Percentiles rank a stretch among this genome's conserved stretches.
These are phyloP conservation scores for Sceloporus undulatus DNA, from an alignment of 2,113 vertebrate species.

Conservation along the genomic window DNA sequence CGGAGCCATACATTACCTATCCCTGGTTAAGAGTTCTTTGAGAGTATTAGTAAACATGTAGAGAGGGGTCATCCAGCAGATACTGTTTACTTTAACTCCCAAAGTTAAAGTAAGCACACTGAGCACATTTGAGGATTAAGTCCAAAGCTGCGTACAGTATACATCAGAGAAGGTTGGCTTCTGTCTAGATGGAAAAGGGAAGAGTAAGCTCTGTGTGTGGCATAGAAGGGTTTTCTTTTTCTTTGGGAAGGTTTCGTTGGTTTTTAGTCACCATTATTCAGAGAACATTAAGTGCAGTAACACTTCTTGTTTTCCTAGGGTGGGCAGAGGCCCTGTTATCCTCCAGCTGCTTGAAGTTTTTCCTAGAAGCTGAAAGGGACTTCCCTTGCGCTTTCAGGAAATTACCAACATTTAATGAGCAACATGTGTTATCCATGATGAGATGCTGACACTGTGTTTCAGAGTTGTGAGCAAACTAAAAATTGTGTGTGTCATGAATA, in stretches of 20 bases:
- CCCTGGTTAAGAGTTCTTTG: too few relatives aligned
- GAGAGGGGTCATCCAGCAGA: too few relatives aligned
- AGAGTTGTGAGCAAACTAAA: neutral
- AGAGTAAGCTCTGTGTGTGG: neutral
- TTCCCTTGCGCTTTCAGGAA: neutral
- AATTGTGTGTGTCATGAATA: neutral
- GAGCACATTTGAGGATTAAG: too few relatives aligned
- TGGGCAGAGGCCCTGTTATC: neutral
- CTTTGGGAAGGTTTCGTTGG: too few relatives aligned
- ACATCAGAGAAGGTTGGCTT: neutral
- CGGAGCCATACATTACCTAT: too few relatives aligned
- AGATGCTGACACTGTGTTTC: neutral
- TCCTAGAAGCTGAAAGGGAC: neutral
- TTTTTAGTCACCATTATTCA: too few relatives aligned
- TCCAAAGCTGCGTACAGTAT: neutral
- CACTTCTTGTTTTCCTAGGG: neutral
- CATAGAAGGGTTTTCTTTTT: neutral
- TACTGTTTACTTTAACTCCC: too few relatives aligned
- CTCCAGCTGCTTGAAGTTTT: neutral
- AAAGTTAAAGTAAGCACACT: too few relatives aligned
- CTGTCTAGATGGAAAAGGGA: neutral
- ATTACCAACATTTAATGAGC: neutral
- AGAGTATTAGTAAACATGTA: too few relatives aligned
- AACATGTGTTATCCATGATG: neutral
- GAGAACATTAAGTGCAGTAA: too few relatives aligned